phyloP scores from a whole-genome alignment of 2,888 invertebrate genomes.

The Linyphia triangularis region DNA sequence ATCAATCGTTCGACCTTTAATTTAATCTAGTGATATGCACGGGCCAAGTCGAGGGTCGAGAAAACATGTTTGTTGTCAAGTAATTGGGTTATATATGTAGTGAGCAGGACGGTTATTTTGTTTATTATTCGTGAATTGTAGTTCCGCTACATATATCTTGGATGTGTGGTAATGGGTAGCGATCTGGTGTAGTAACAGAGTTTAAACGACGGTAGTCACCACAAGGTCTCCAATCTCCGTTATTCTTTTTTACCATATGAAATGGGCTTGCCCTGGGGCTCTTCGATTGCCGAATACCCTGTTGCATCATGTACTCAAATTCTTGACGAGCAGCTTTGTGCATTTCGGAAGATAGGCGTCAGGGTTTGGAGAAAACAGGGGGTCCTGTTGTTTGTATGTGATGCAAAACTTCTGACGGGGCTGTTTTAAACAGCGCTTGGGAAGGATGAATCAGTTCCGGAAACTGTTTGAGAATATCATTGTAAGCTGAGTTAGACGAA shows the following conservation, averaged over 20 bases:
- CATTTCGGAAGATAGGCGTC: neutral
- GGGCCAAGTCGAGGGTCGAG: neutral
- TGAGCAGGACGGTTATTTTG: too few species aligned
- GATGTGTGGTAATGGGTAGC: neutral
- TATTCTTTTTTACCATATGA: slow-evolving; percentile 54
- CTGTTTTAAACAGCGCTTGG: neutral
- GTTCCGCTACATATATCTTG: too few species aligned
- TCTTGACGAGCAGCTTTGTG: neutral
- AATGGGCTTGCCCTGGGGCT: slow-evolving; percentile 7
- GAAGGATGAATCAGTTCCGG: neutral
- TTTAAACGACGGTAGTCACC: slow-evolving; percentile 32
- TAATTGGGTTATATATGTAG: neutral
- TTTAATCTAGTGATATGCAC: slow-evolving; percentile 15
- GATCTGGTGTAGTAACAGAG: neutral
- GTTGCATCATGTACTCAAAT: neutral
- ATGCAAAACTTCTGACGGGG: neutral
- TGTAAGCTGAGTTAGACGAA: neutral
- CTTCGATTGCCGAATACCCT: slow-evolving; percentile 36
- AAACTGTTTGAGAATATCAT: neutral
- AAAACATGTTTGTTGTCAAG: neutral
- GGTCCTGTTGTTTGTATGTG: slow-evolving; percentile 18
- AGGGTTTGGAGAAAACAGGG: neutral
- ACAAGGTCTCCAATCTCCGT: slow-evolving; percentile 36
- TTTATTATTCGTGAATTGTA: too few species aligned
- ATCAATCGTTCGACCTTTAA: too few species aligned